Evolutionary conservation across 1,140 invertebrate species (phyloP), one percentile per base, ranked within the genome.

Genomic region (Ptiloglossa arizonensis): DNA sequence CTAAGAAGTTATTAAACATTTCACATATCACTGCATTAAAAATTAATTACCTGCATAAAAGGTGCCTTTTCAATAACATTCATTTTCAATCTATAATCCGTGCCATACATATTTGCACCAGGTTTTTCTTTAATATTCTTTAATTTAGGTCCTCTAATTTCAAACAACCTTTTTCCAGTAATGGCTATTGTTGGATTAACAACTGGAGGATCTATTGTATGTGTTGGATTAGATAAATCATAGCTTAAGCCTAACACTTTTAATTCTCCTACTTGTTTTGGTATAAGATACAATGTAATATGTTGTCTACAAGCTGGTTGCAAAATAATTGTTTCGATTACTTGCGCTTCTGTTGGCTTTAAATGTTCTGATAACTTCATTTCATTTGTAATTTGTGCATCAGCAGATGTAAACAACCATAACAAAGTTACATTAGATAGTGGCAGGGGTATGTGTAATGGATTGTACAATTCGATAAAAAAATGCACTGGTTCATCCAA

Each of bases 401-500:
- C 88, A 6, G 90, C 90, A 29, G 93, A 87, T 5, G 90, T 93
- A 71, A 97, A 96, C 24, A 93, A 95, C 97, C 97, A 98, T n/a
- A 98, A 90, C 22, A 98, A 90, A 85, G 95, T 94, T 5, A 98
- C 93, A 80, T 97, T 95, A 46, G 94, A 94, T 29, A 98, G 90
- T 22, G 94, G 92, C 63, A 98, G 87, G 5, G 95, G 92, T 56
- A 97, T 95, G 79, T 96, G 95, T n/a, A 98, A 92, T 2, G 96
- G 96, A 93, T 98, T 98, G 57, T 94, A 92, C 50, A 98, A 91
- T 59, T 95, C 94, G 35, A 98, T 92, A 64, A 95, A 95, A 66
- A 98, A 94, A 90, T 95, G 95, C 63, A 98, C 95, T 13, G 96
- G 95, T 92, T 98, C 98, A 88, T 95, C 95, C 84, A 96, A 93